These are phyloP conservation scores for Eupsittula cactorum DNA, from an alignment of 2,113 vertebrate species.

Conservation along the genomic window DNA sequence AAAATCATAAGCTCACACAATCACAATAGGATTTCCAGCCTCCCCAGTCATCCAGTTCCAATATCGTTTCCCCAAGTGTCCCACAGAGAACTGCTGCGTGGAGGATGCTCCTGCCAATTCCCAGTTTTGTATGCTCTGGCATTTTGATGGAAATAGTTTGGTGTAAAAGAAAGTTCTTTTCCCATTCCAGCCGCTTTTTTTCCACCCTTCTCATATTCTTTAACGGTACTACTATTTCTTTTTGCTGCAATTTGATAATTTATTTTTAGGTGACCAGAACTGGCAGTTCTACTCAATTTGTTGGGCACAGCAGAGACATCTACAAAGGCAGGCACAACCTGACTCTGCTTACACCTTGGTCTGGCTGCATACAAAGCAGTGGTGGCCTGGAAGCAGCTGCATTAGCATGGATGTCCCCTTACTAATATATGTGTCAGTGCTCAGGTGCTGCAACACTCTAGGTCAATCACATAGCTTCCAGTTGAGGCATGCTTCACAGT, in stretches of 20 bases:
- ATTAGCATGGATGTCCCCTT: neutral
- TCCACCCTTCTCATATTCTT: neutral
- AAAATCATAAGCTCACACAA: neutral
- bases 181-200: slow-evolving; percentile 1
- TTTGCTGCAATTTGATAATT: slow-evolving; percentile 7
- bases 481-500: neutral
- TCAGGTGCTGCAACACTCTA: neutral
- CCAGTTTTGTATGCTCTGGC: neutral
- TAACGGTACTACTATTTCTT: neutral
- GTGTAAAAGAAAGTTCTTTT: neutral
- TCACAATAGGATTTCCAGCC: slow-evolving; percentile 34
- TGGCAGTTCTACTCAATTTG: slow-evolving; percentile 20
- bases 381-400: neutral
- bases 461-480: accelerated
- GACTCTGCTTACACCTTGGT: neutral
- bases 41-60: neutral
- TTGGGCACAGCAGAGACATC: neutral
- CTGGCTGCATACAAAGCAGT: neutral
- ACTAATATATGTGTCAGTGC: neutral
- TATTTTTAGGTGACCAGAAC: slow-evolving; percentile 50
- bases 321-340: neutral
- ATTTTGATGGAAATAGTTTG: slow-evolving; percentile 34
- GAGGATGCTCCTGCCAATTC: slow-evolving; percentile 31
- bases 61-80: neutral
- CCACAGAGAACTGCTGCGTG: neutral